These are phyloP conservation scores for Phaedon cochleariae DNA, from an alignment of 2,888 invertebrate species.

Conservation along the genomic window DNA sequence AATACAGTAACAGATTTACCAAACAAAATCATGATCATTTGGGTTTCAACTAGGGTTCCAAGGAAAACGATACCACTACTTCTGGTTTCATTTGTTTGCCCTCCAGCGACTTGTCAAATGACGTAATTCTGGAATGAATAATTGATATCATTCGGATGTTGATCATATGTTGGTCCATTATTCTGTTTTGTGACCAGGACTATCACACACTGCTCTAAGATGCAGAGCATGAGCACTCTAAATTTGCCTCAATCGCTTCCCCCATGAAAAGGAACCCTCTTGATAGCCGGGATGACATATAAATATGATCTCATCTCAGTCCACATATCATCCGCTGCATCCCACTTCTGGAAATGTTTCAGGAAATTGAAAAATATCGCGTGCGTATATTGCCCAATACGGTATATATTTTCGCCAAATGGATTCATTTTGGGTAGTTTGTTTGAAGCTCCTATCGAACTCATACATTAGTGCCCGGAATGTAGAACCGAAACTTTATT, in stretches of 20 bases:
- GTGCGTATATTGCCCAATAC: conserved; percentile 21
- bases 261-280: background rate
- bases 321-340: background rate
- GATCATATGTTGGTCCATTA: no score
- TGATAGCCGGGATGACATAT: background rate
- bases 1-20: no score
- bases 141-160: no score
- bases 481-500: conserved; percentile 44
- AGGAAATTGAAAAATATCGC: conserved; percentile 31
- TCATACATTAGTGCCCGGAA: conserved; percentile 40
- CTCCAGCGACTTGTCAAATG: no score
- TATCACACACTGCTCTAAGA: background rate
- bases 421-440: conserved; percentile 42
- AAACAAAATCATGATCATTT: no score
- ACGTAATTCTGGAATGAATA: no score
- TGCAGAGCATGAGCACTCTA: background rate
- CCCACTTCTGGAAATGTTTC: conserved; percentile 24
- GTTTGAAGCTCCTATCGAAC: conserved; percentile 39
- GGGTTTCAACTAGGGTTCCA: no score
- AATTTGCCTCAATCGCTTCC: background rate
- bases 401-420: conserved; percentile 36
- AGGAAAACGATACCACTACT: no score
- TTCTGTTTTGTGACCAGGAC: no score
- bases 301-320: background rate
- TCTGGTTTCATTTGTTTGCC: no score